Evolutionary conservation across 2,797 vertebrate genomes (phyloP), one percentile per base, ranked within the genome.

Genomic region (Apodemus agrarius): DNA sequence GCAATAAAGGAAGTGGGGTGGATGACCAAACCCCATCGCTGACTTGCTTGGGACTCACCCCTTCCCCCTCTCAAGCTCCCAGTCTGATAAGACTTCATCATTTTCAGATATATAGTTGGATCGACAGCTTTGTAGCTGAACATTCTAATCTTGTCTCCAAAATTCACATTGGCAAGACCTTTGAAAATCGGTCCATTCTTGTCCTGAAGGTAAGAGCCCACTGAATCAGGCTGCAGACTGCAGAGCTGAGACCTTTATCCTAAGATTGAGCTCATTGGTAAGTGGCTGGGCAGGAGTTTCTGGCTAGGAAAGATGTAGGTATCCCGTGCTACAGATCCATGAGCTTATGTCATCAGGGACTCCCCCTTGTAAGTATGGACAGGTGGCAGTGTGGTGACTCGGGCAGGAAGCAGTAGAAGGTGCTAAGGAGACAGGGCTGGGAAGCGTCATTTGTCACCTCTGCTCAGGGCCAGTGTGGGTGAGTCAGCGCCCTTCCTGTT

Each of bases 91-190:
- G 74, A 87, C 69, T 19, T 67, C 93, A 1, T 97, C 97, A 46
- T 78, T 98, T 98, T 43, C 97, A 99, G 99, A 99, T 99, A 96
- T 98, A 98, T 0, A 87, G 11, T 69, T 99, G 98, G 98, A 98
- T 99, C 3, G 98, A 99, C 21, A 75, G 0, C 37, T 96, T 99
- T 81, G 98, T 98, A 93, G 95, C 91, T 0, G 97, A 98, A 29
- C 97, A 99, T 75, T 98, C 98, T 43, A 7, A n/a, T 52, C 96
- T 99, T 0, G 89, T 99, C 69, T 98, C 98, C 97, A 99, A 98
- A 96, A 95, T 98, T 90, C 96, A 96, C 88, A 98, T 99, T 0
- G 98, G 98, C 90, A 80, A 94, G 75, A 99, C 98, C 95, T 99
- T 97, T 0, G 98, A 99, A 98, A 97, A 98, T 8, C 96, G 98